These are phyloP conservation scores for Trichechus manatus DNA, from an alignment of 2,113 vertebrate genomes.

Conservation along the genomic window DNA sequence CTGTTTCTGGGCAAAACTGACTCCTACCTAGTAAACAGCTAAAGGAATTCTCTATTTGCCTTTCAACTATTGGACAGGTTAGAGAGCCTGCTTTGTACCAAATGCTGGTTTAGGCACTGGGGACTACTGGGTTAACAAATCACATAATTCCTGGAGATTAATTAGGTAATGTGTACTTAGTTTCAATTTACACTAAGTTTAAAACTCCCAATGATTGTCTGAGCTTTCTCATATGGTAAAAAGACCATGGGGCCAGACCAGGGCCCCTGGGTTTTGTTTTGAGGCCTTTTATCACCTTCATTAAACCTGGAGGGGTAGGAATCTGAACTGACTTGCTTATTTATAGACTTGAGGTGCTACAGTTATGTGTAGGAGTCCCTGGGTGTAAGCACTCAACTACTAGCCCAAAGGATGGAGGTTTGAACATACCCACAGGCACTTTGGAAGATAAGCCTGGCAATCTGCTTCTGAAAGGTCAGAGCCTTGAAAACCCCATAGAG, in stretches of 20 bases:
- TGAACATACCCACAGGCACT: too few relatives aligned
- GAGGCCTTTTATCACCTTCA: neutral
- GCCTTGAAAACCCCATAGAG: too few relatives aligned
- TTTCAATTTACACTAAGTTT: neutral
- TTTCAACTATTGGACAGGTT: neutral
- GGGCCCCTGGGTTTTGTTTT: neutral
- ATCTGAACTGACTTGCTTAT: neutral
- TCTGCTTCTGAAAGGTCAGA: too few relatives aligned
- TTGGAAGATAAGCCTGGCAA: too few relatives aligned
- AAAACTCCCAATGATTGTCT: neutral
- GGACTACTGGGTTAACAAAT: neutral
- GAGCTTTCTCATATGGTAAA: neutral
- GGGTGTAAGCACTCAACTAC: too few relatives aligned
- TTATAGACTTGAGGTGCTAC: neutral
- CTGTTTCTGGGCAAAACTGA: neutral
- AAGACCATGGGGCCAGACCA: neutral
- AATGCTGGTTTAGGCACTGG: neutral
- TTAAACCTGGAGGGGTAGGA: neutral
- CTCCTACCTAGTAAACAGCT: neutral
- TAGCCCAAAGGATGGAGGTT: too few relatives aligned
- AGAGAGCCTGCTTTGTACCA: neutral
- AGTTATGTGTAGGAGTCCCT: neutral
- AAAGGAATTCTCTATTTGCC: neutral
- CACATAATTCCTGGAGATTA: neutral
- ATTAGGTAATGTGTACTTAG: neutral